A percentile compares a stretch with the other conserved stretches of the same genome.
Conservation (phyloP, 2,113 vertebrate genomes). For the Anoura caudifer region DNA sequence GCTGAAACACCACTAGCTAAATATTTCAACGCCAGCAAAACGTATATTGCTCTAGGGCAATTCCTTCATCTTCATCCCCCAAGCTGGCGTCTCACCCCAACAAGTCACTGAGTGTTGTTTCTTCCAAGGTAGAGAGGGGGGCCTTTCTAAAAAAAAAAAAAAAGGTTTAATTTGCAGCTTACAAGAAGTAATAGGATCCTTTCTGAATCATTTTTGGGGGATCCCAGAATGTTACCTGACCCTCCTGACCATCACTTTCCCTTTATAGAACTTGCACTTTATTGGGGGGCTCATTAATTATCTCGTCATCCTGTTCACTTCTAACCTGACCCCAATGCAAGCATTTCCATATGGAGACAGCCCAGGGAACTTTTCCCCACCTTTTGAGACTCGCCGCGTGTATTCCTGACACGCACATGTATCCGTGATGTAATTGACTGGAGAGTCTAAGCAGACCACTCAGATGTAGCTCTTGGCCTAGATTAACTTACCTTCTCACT, state of each 20-base stretch:
- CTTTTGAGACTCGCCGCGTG: neutral
- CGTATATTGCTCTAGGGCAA: neutral
- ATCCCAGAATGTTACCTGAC: neutral
- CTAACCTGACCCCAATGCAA: neutral
- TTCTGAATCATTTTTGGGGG: conserved; percentile 17
- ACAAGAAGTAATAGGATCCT: neutral
- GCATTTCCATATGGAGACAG: neutral
- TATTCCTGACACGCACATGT: neutral
- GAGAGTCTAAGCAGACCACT: neutral
- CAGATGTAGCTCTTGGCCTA: neutral
- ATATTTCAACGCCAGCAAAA: neutral
- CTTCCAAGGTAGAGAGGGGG: neutral
- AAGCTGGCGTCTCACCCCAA: neutral
- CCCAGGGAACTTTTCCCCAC: neutral
- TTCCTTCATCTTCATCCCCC: neutral
- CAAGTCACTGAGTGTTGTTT: neutral
- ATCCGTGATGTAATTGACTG: neutral
- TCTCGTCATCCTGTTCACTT: neutral
- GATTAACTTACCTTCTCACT: conserved; percentile 25
- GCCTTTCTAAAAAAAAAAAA: neutral
- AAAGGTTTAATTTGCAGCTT: conserved; percentile 38
- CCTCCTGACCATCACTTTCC: neutral
- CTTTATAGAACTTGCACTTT: neutral
- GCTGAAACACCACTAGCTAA: neutral
- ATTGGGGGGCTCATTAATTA: neutral